Evolutionary conservation across 2,888 invertebrate genomes (phyloP), one percentile per base, ranked within the genome.

Genomic region (Athalia circularis): DNA sequence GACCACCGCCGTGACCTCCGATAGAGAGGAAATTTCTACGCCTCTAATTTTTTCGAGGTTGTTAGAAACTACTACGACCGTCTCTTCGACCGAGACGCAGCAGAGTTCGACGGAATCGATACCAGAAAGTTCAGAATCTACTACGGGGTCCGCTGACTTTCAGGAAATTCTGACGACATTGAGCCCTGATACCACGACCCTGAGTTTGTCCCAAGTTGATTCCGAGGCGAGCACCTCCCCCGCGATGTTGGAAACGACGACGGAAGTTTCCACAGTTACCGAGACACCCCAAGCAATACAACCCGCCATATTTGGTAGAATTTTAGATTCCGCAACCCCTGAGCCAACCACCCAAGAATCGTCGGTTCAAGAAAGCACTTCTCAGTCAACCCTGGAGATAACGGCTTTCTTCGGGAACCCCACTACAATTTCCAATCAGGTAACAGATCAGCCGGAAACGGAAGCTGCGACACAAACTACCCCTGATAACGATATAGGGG

Each of bases 321-420:
- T 72, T 5, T 72, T 47, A 72, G 59, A 72, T 72, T 72, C 57
- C 72, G 72, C 57, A 72, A 72, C 47, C 72, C 52, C 15, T 5
- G 75, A 75, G 48, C 50, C 62, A 62, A 62, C 75, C 62, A 75
- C 75, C 11, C 57, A 59, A 72, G 57, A 57, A 8, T 52, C 76
- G 64, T 79, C 75, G 47, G 65, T 54, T 7, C 77, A 79, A 50
- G 83, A 80, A 59, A 13, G 67, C 5, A 79, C 80, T 13, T 80
- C 83, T 15, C 76, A 47, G 77, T 68, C 70, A 50, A 79, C 72
- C 15, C 57, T 80, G 65, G 82, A 82, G 64, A 80, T 81, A 59
- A 75, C 79, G 29, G 74, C 81, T 11, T 81, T 79, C 9, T 74
- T 79, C 65, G 79, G 80, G 68, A 82, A 78, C 64, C 68, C 80